Evolutionary conservation across 2,888 invertebrate genomes (phyloP), one percentile per base, ranked within the genome.

Genomic region (Euplagia quadripunctaria): DNA sequence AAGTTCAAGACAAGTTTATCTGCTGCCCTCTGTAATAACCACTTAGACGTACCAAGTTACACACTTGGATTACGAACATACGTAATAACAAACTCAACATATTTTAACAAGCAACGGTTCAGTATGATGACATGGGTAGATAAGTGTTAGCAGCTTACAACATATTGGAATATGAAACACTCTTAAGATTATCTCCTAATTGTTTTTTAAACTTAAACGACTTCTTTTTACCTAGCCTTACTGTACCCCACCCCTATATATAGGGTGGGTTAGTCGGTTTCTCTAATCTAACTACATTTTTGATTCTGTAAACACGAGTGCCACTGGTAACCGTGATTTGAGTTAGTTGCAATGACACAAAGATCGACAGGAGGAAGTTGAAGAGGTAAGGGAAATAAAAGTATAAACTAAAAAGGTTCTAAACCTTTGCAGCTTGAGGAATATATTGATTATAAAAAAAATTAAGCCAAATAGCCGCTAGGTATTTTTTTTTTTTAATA

Each of bases 1-100:
- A 90, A 90, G 91, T 90, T 86, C 87, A 88, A 78, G 83, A 85
- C 84, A 81, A 81, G 81, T 84, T 84, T 78, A 79, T 78, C 83
- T 82, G 87, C 83, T 84, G 87, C 80, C 46, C 71, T 77, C 31
- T 49, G 73, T 71, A 67, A 73, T 64, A 46, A 73, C 63, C 68
- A 77, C 70, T 67, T 64, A 77, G 68, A 65, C n/a, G 14, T 58
- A 46, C n/a, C 4, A 63, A 68, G 55, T 49, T 64, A 64, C 63
- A 51, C 51, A 70, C 14, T 63, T 20, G 9, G 46, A 69, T 69
- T 61, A 58, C 55, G 12, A 16, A 43, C 52, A n/a, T 55, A 68
- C 41, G 68, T 41, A 55, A 20, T 55, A 52, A 11, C 42, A 55
- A n/a, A 58, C 20, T 31, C 61, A 42, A 20, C 55, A 58, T 68